Conservation (phyloP, 2,113 vertebrate genomes). For the Sciurus niger region DNA sequence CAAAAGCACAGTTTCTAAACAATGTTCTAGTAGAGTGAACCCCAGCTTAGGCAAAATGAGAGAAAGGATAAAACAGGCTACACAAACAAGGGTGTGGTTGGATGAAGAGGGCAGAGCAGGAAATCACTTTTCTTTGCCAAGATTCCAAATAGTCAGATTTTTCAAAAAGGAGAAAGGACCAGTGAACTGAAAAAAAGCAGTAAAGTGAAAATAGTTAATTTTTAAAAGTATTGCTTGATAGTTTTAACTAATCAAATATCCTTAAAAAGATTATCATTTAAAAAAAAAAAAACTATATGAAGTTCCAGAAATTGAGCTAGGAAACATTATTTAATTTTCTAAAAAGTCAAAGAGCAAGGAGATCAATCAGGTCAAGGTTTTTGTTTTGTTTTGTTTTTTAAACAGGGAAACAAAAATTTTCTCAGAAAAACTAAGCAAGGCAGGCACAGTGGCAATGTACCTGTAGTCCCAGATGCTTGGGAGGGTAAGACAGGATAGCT, state of each 20-base stretch:
- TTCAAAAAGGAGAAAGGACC: background rate
- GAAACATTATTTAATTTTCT: slow-evolving; percentile 27
- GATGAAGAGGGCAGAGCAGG: background rate
- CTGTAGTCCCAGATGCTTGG: no score
- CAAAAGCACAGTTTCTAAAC: background rate
- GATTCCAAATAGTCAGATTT: background rate
- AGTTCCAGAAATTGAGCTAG: background rate
- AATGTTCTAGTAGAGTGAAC: background rate
- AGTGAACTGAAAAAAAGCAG: no score
- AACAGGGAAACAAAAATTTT: background rate
- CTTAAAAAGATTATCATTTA: background rate
- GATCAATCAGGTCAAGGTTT: background rate
- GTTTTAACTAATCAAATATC: background rate
- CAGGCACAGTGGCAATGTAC: no score
- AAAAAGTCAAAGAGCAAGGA: background rate
- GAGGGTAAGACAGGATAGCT: no score
- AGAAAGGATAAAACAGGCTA: background rate
- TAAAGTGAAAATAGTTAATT: background rate
- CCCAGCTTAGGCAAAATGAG: background rate
- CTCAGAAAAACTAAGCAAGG: background rate
- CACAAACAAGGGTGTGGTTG: background rate
- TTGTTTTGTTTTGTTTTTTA: background rate
- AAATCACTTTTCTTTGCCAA: slow-evolving; percentile 27
- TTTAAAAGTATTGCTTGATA: background rate
- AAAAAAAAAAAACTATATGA: background rate